Percentiles rank a stretch among this genome's conserved stretches.
phyloP scores from a whole-genome alignment of 2,888 invertebrate genomes.

The Spilosoma lubricipeda region DNA sequence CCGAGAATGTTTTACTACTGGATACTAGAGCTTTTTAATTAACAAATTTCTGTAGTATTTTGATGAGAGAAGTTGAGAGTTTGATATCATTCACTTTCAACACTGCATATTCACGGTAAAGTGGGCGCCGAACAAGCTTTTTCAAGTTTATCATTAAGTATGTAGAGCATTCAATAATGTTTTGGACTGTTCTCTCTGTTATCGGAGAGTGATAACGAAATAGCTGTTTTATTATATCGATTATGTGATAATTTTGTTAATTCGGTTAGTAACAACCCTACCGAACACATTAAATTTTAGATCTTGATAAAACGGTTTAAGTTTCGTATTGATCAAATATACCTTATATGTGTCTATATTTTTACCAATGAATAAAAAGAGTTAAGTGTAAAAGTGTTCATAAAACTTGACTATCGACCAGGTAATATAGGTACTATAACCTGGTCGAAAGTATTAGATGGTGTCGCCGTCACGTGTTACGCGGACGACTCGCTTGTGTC shows the following conservation, averaged over 20 bases:
- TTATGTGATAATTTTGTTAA: neutral
- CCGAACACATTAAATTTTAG: neutral
- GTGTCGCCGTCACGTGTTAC: too few relatives aligned
- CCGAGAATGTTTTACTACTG: neutral
- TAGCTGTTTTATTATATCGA: neutral
- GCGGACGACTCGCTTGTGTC: too few relatives aligned
- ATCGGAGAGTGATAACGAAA: neutral
- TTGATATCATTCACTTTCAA: neutral
- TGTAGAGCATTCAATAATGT: neutral
- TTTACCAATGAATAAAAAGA: neutral
- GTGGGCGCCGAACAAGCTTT: too few relatives aligned
- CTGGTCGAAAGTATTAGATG: too few relatives aligned
- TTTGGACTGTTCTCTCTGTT: neutral
- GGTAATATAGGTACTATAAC: too few relatives aligned
- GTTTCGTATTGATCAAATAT: neutral
- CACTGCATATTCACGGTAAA: neutral
- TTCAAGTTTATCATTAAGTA: neutral
- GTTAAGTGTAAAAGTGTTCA: neutral
- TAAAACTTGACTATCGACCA: neutral
- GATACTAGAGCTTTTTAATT: neutral
- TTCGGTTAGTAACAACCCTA: neutral
- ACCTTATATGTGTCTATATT: neutral
- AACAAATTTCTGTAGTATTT: neutral
- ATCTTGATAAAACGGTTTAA: neutral
- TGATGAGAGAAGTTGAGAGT: too few relatives aligned